These are phyloP conservation scores for Incurvaria masculella DNA, from an alignment of 2,888 invertebrate species.

Conservation along the genomic window DNA sequence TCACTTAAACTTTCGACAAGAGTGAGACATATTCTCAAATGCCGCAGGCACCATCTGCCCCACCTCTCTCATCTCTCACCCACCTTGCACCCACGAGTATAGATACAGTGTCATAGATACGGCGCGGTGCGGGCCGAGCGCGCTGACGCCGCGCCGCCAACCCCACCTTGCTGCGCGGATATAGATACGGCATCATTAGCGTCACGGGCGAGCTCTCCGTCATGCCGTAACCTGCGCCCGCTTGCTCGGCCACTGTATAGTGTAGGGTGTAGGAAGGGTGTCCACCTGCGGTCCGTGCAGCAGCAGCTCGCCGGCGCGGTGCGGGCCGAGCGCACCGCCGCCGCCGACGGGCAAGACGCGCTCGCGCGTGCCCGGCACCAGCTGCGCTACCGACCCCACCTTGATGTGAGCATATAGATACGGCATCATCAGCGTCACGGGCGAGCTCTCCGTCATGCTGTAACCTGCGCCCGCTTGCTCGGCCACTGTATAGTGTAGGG, in stretches of 20 bases:
- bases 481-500: too few relatives aligned
- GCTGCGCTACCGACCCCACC: slow-evolving; percentile 65
- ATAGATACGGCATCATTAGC: slow-evolving; percentile 55
- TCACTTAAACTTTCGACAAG: too few relatives aligned
- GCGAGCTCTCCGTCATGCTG: slow-evolving; percentile 69
- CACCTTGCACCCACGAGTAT: too few relatives aligned
- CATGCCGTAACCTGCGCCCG: slow-evolving; percentile 63
- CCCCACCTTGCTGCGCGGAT: slow-evolving; percentile 59
- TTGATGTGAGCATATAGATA: slow-evolving; percentile 57
- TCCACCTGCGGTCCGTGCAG: slow-evolving; percentile 70
- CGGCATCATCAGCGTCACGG: slow-evolving; percentile 60
- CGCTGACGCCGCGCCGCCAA: slow-evolving; percentile 68
- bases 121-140: too few relatives aligned
- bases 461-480: slow-evolving; percentile 58
- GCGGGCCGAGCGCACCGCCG: slow-evolving; percentile 55
- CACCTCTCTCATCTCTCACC: too few relatives aligned
- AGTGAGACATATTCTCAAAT: too few relatives aligned
- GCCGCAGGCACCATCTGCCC: too few relatives aligned
- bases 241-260: too few relatives aligned
- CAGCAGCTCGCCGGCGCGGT: slow-evolving; percentile 68
- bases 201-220: slow-evolving; percentile 67
- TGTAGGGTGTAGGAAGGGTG: too few relatives aligned
- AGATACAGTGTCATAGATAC: too few relatives aligned
- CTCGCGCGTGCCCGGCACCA: slow-evolving; percentile 65
- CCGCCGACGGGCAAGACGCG: slow-evolving; percentile 58